Base-by-base conservation (phyloP, 2,113 vertebrate species). In the Podarcis raffonei region DNA sequence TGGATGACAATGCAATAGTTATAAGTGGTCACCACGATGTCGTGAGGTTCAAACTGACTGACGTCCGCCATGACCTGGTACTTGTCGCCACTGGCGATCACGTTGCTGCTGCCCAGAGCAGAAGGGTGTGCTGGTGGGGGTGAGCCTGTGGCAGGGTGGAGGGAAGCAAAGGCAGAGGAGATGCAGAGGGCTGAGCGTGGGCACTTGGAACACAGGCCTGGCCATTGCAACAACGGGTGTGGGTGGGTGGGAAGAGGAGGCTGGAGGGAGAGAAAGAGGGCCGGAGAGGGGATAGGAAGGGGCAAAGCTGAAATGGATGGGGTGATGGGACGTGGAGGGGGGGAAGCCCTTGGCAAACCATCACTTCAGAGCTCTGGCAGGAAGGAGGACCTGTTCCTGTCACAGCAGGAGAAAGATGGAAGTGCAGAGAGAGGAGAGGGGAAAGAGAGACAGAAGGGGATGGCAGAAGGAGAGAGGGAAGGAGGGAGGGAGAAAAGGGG, bases 31-130 rank as follows among this genome's bases (percentile, higher is more conserved):
- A 98, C 97, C 81, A 98, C 97, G 0, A 98, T 90, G 16, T 98
- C 98, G 0, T 97, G 97, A 0, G 97, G 97, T 72, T 98, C 97
- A 12, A 98, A 98, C 92, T 97, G 97, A 91, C 98, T 97, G 95
- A 98, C 96, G 0, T 98, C 96, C 3, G 96, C 97, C 37, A 97
- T 97, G 84, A 97, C 93, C 89, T 94, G 96, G 96, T 98, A 98
- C 39, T 85, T 94, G 93, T 98, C 97, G 20, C 96, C 97, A 27
- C 95, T 89, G 91, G 94, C 86, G 42, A 25, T 75, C 96, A 96
- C 32, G 75, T 94, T 35, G 81, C 92, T 83, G 74, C 90, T 84
- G 95, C 96, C 94, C 91, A 95, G 88, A 20, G 96, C 94, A 91
- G 93, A 96, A 84, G 96, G 94, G 69, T 90, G 91, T 59, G 92